These are phyloP conservation scores for Ceraclea dissimilis DNA, from an alignment of 2,888 invertebrate genomes.

Conservation along the genomic window DNA sequence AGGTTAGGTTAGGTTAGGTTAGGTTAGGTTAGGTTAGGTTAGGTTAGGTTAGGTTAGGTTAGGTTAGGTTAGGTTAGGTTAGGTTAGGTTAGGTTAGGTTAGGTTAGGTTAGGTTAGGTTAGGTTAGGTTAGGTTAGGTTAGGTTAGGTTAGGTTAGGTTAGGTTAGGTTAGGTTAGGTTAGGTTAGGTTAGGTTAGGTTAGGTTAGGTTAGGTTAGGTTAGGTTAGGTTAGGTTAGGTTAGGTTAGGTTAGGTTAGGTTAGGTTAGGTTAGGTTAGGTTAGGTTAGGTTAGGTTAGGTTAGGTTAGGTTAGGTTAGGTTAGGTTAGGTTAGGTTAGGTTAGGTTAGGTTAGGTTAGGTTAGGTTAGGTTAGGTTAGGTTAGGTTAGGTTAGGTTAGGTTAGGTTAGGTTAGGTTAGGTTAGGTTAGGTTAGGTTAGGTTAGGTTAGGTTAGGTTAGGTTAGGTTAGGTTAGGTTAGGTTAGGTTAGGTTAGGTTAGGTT, in stretches of 20 bases:
- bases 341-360: neutral
- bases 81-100: neutral
- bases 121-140: too few relatives aligned
- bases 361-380: neutral
- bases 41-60: slow-evolving; percentile 3
- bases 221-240: too few relatives aligned
- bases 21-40: neutral
- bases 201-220: too few relatives aligned
- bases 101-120: too few relatives aligned
- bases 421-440: neutral
- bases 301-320: slow-evolving; percentile 7
- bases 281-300: too few relatives aligned
- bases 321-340: too few relatives aligned
- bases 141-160: too few relatives aligned
- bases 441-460: neutral
- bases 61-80: slow-evolving; percentile 1
- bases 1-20: neutral
- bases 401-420: neutral
- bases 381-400: slow-evolving; percentile 2
- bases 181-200: slow-evolving; percentile 1
- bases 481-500: too few relatives aligned
- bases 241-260: too few relatives aligned
- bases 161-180: slow-evolving; percentile 1
- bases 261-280: neutral
- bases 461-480: too few relatives aligned